phyloP scores from a whole-genome alignment of 2,888 invertebrate species.

The Lysandra coridon region DNA sequence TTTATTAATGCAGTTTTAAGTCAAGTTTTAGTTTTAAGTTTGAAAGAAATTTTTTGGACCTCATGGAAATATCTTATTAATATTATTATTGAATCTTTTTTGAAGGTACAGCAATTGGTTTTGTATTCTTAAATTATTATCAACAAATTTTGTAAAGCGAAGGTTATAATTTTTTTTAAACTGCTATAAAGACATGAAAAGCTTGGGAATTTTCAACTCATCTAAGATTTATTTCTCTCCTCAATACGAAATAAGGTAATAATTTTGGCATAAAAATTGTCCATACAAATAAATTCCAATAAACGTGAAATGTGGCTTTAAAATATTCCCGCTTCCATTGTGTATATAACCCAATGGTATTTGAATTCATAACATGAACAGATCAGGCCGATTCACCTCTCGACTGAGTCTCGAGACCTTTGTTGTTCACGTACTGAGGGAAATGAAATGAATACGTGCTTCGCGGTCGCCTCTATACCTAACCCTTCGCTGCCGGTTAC shows the following conservation, averaged over 20 bases:
- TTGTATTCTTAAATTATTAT: no score
- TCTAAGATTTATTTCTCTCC: neutral
- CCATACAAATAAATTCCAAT: neutral
- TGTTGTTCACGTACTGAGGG: slow-evolving; percentile 38
- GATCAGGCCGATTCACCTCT: slow-evolving; percentile 37
- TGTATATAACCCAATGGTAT: slow-evolving; percentile 30
- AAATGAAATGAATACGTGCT: slow-evolving; percentile 35
- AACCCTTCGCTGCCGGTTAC: slow-evolving; percentile 15
- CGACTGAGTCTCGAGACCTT: slow-evolving; percentile 35
- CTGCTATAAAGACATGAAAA: no score
- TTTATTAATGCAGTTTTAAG: no score
- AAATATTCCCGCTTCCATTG: slow-evolving; percentile 14
- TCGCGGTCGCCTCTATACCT: slow-evolving; percentile 19
- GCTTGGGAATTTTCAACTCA: no score
- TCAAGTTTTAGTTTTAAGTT: no score
- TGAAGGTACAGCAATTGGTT: no score
- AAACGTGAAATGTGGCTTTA: neutral
- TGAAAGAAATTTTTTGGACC: no score
- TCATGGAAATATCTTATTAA: no score
- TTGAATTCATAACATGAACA: slow-evolving; percentile 38
- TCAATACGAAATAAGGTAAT: neutral
- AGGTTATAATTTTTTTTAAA: neutral
- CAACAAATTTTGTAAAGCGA: no score
- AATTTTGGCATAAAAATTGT: neutral
- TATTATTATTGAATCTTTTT: no score